phyloP scores from a whole-genome alignment of 2,888 invertebrate genomes.

The Chloroclystis v-ata region DNA sequence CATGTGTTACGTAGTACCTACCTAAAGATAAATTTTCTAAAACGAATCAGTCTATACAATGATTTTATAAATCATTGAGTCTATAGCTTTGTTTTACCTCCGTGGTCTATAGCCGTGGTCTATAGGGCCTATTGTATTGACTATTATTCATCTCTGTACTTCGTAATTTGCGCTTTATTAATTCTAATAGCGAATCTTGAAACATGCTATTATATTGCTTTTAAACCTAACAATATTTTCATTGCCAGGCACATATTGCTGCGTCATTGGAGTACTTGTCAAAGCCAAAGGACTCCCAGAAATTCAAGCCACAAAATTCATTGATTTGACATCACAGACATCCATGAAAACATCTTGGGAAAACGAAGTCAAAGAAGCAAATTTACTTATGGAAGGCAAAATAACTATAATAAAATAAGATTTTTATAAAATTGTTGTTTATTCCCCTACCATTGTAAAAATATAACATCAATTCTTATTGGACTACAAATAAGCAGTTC shows the following conservation, averaged over 20 bases:
- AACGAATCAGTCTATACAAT: no score
- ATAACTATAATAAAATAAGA: conserved; percentile 39
- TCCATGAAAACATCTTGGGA: conserved; percentile 61
- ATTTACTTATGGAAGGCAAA: conserved; percentile 54
- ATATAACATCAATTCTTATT: conserved; percentile 36
- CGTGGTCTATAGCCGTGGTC: no score
- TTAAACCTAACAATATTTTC: background rate
- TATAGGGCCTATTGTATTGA: no score
- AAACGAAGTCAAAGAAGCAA: conserved; percentile 59
- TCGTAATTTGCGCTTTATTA: no score
- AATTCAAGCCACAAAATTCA: conserved; percentile 61
- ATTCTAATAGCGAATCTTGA: no score
- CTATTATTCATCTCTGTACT: no score
- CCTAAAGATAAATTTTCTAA: no score
- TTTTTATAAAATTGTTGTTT: conserved; percentile 36
- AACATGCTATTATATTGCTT: no score
- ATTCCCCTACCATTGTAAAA: conserved; percentile 45
- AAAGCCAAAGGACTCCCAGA: conserved; percentile 65
- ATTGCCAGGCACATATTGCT: conserved; percentile 62
- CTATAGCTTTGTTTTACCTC: no score
- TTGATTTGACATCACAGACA: conserved; percentile 54
- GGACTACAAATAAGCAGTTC: conserved; percentile 27
- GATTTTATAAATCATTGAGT: no score
- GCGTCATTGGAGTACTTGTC: conserved; percentile 60
- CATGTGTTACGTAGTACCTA: no score